phyloP scores from a whole-genome alignment of 2,113 vertebrate genomes.

The Sphyrna mokarran region DNA sequence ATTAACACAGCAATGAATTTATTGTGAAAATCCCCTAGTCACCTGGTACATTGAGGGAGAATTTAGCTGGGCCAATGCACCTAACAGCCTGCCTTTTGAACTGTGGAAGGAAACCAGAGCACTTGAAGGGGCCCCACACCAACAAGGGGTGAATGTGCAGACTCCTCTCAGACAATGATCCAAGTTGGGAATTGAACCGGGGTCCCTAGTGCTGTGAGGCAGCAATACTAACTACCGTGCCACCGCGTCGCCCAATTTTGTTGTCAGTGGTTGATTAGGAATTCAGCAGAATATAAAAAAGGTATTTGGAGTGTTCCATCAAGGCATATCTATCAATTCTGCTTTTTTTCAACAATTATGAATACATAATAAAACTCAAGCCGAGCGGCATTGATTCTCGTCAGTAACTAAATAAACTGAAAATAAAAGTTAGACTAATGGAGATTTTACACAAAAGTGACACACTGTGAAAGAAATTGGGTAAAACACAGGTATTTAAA shows the following conservation, averaged over 20 bases:
- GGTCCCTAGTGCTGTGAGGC: no score
- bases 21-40: no score
- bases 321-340: background rate
- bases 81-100: no score
- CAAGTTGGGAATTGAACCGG: no score
- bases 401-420: background rate
- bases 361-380: background rate
- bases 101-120: no score
- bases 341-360: background rate
- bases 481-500: background rate
- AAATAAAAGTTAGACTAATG: background rate
- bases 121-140: no score
- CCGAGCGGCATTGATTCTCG: background rate
- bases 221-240: no score
- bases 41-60: no score
- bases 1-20: no score
- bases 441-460: background rate
- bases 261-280: background rate
- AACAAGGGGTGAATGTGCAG: no score
- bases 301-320: background rate
- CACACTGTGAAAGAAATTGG: background rate
- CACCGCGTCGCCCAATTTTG: background rate
- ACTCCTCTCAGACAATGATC: no score
- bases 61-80: no score
- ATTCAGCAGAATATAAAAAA: background rate